Base-by-base conservation (phyloP, 2,113 vertebrate genomes). In the human (Homo sapiens) region DNA sequence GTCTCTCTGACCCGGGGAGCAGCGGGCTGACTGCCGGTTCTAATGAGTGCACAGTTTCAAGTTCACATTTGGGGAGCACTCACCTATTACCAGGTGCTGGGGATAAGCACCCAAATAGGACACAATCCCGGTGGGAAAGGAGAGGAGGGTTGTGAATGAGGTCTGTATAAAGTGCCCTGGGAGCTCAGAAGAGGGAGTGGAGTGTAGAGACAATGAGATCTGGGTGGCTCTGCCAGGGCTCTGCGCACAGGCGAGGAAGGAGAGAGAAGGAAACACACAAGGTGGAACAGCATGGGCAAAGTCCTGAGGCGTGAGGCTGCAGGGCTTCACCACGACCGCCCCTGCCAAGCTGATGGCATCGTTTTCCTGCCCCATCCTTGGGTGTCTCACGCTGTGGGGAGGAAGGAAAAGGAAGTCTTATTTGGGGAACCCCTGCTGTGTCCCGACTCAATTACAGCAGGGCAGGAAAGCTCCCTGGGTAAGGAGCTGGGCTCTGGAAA, bases 111-210 rank as follows among this genome's bases (percentile, higher is more conserved):
- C 10, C 43, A 40, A 30, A 17, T 16, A 35, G 59, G 55, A 75
- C 43, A 4, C 9, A 9, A 8, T 0, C 25, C 0, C 0, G 0
- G 10, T 0, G 2, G 27, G 16, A 25, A n/a, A 55, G 40, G 2
- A 1, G 30, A 38, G 57, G 23, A 16, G 9, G 25, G 61, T 13
- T 0, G 9, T 48, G 68, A 68, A 64, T 11, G 55, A 14, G 40
- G 20, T 55, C 59, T 38, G 13, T 8, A n/a, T 6, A n/a, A n/a
- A 57, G 55, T 20, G 70, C 25, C 23, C 8, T 10, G 0, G 2
- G 55, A 48, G 57, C 73, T 30, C 50, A 80, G 52, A 38, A 17
- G 3, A 2, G 14, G 2, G 35, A 72, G 68, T 20, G 35, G 20
- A 32, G 25, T 2, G 0, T 18, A 10, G 43, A 61, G 45, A 4